Evolutionary conservation across 2,888 invertebrate genomes (phyloP), one percentile per base, ranked within the genome.

Genomic region (Linnaemya tessellans): DNA sequence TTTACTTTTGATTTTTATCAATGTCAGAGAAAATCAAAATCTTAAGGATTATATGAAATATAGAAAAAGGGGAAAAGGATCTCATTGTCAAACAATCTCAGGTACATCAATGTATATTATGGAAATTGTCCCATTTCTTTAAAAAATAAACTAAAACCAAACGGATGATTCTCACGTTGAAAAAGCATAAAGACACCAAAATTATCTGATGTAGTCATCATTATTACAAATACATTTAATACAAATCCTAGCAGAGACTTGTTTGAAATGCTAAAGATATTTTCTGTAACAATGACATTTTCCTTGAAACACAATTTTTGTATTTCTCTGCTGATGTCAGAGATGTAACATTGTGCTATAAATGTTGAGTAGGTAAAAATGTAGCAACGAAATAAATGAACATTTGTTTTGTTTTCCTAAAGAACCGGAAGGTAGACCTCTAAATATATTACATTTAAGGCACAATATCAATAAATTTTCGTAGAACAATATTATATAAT

Each of bases 401-500:
- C 18, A 38, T 67, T 65, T 58, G 7, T 67, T 56, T 65, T 22
- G 13, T 67, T 58, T 80, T 15, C 22, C 20, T n/a, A 18, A 20
- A 68, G 41, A 60, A 71, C 43, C 71, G 81, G 75, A 77, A 60
- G 77, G n/a, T n/a, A 77, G 77, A 78, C 77, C 58, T 82, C 49
- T 43, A 65, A 73, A 51, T 51, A 56, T 77, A 35, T 30, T 20
- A 49, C 18, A 70, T 70, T 56, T 65, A 41, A 49, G 41, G 41
- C 46, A 71, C 38, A 58, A 58, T 82, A 49, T 70, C 75, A 77
- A 82, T 64, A 82, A 77, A 77, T 65, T 49, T 64, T 5, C 49
- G 15, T 46, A 8, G 22, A 51, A 71, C 15, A 65, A 73, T 71
- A 60, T 75, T 79, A 77, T 54, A 60, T 49, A 43, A 65, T 75